Conservation (phyloP, 2,113 vertebrate species). For the Zosterops borbonicus region DNA sequence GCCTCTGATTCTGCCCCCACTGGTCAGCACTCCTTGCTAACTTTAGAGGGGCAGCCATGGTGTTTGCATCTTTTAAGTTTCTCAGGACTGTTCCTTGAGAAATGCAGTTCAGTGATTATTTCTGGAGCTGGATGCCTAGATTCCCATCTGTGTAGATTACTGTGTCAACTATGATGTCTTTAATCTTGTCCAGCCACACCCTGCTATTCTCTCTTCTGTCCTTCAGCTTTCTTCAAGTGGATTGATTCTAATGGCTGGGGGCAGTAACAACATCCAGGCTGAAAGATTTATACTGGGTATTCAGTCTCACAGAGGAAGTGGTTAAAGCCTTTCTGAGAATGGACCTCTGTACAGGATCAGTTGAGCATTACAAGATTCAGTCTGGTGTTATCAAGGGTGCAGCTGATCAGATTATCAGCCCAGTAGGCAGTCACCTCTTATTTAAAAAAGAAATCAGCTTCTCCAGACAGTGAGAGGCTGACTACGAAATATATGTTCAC, state of each 20-base stretch:
- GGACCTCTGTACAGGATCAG: neutral
- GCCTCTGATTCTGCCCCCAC: neutral
- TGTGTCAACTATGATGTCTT: neutral
- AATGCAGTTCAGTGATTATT: neutral
- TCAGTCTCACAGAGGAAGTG: neutral
- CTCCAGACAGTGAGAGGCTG: neutral
- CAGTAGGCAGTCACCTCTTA: neutral
- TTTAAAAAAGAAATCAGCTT: neutral
- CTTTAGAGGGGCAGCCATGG: neutral
- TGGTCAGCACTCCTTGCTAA: neutral
- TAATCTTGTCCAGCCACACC: neutral
- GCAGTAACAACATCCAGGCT: neutral
- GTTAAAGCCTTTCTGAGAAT: neutral
- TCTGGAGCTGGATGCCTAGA: neutral
- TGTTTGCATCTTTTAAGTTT: neutral
- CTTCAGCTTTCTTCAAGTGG: neutral
- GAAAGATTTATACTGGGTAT: neutral
- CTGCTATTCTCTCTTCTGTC: neutral
- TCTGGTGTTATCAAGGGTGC: neutral
- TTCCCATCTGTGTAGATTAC: neutral
- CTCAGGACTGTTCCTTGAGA: neutral
- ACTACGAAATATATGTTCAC: fast-evolving
- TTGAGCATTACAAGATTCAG: neutral
- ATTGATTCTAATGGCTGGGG: neutral
- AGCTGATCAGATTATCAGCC: neutral